Percentiles rank a stretch among this genome's conserved stretches.
Evolutionary conservation across 2,888 invertebrate species (phyloP).

Genomic region (Ligdia adustata): DNA sequence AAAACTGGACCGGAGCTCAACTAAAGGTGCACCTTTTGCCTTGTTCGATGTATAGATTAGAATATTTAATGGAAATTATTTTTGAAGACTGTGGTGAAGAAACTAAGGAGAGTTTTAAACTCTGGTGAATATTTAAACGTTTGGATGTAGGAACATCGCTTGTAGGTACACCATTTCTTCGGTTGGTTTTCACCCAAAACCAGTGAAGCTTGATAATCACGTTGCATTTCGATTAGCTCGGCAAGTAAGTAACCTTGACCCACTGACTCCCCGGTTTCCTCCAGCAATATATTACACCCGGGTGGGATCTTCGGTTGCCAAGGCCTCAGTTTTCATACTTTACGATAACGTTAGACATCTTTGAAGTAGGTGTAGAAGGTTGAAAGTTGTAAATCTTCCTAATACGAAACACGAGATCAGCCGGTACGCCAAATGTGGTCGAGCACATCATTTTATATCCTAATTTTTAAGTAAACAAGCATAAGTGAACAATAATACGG

Average conservation of each 20-base stretch:
- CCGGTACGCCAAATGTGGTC: too few species aligned
- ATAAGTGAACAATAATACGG: too few species aligned
- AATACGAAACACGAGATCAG: too few species aligned
- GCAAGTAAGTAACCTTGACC: conserved; percentile 21
- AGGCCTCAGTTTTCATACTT: conserved; percentile 19
- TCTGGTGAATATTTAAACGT: too few species aligned
- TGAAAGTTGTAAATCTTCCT: too few species aligned
- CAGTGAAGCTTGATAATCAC: conserved; percentile 8
- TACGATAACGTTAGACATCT: conserved; percentile 12
- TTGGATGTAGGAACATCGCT: too few species aligned
- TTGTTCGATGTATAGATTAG: conserved; percentile 30
- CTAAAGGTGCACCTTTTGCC: conserved; percentile 35
- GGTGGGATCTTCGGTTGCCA: conserved; percentile 14
- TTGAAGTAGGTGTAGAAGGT: neutral
- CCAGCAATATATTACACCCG: conserved; percentile 10
- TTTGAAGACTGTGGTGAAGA: conserved; percentile 1
- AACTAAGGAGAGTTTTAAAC: too few species aligned
- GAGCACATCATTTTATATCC: too few species aligned
- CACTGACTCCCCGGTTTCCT: conserved; percentile 16
- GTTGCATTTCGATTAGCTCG: conserved; percentile 20
- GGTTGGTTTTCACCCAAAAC: neutral
- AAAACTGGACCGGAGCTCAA: conserved; percentile 23
- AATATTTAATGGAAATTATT: conserved; percentile 20
- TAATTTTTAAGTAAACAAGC: too few species aligned
- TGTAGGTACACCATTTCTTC: too few species aligned